These are phyloP conservation scores for Chaetodon trifascialis DNA, from an alignment of 2,113 vertebrate species.

Conservation along the genomic window DNA sequence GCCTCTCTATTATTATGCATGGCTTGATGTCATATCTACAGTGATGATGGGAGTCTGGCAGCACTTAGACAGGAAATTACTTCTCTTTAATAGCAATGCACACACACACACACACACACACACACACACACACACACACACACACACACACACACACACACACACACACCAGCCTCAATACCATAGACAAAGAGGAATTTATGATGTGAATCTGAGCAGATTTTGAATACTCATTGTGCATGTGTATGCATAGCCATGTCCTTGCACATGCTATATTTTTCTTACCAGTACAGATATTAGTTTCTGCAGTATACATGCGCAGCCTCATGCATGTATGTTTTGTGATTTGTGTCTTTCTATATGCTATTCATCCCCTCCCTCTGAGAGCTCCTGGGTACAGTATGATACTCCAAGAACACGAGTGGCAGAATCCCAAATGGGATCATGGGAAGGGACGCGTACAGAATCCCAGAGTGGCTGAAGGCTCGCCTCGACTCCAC, in stretches of 20 bases:
- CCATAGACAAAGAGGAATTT: constrained; percentile 3
- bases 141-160: no score
- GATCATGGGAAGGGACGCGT: constrained; percentile 50
- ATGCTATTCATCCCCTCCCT: constrained; percentile 38
- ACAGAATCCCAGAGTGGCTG: constrained; percentile 62
- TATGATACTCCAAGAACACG: constrained; percentile 53
- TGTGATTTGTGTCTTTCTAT: constrained; percentile 31
- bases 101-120: background rate
- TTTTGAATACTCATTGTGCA: constrained; percentile 13
- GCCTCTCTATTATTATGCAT: constrained; percentile 40
- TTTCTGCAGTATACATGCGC: constrained; percentile 46
- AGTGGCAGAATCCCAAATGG: constrained; percentile 72
- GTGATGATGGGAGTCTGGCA: constrained; percentile 26
- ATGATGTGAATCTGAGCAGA: constrained; percentile 2
- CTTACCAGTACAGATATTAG: constrained; percentile 66
- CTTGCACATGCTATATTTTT: constrained; percentile 62
- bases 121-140: constrained; percentile 7
- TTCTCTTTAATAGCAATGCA: constrained; percentile 31
- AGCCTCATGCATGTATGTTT: constrained; percentile 33
- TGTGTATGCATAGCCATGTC: constrained; percentile 22
- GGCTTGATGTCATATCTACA: constrained; percentile 37
- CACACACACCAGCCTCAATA: constrained; percentile 14
- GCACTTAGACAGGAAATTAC: constrained; percentile 36
- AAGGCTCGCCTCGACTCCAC: constrained; percentile 31
- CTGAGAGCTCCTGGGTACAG: constrained; percentile 48